Base-by-base conservation (phyloP, 2,113 vertebrate species). In the Pionites leucogaster region DNA sequence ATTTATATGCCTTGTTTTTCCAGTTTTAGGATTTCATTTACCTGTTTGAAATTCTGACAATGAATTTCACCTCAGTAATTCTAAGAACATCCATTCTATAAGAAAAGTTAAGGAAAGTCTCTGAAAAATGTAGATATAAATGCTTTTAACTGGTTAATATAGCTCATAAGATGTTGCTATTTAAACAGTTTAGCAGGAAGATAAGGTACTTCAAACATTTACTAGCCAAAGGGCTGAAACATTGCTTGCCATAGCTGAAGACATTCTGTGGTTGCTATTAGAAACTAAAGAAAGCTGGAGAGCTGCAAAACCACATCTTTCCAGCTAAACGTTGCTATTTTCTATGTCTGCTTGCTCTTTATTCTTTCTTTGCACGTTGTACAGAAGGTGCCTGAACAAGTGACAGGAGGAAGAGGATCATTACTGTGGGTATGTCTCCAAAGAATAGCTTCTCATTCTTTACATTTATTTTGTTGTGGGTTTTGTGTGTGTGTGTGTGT, bases 221-320 rank as follows among this genome's bases (percentile, higher is more conserved):
- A 88, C 87, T 78, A 79, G 96, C 93, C 94, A 94, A 92, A 74
- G 92, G 59, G 86, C 37, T 46, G 96, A 95, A 90, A 86, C 88
- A 50, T 11, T 86, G 79, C 93, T 64, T 94, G 76, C 87, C 91
- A 67, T 41, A 82, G 95, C 93, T 84, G 80, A 18, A 11, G 79
- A 92, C 49, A 79, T 90, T 96, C 75, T 87, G 94, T 75, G 71
- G 98, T 98, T 98, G 98, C 97, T 90, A 88, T 74, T 93, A 97
- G 98, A 97, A 97, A 98, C 97, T 39, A 77, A 46, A 49, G 89
- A 22, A 71, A 77, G 82, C 92, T 92, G 95, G 77, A 79, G 97
- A 97, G 93, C 85, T 64, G 86, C 76, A 89, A 11, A 93, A 88
- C 31, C 90, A 70, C 15, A 18, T 42, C 31, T 64, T 31, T 74